A percentile compares a stretch with the other conserved stretches of the same genome.
phyloP scores from a whole-genome alignment of 2,113 vertebrate genomes.

The Sceloporus undulatus region DNA sequence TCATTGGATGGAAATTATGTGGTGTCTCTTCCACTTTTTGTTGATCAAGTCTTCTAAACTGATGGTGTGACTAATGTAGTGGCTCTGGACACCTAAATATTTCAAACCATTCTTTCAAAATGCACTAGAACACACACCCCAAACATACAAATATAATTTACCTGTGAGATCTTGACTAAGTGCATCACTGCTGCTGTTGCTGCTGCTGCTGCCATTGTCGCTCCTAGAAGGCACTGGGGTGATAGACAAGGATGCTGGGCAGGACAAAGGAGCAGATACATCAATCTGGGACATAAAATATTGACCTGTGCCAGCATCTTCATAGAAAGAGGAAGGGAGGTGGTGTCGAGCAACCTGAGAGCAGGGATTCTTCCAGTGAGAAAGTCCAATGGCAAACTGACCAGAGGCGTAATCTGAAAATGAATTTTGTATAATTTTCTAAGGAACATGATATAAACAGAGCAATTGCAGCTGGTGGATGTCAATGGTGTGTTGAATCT shows the following conservation, averaged over 20 bases:
- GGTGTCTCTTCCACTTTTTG: too few relatives aligned
- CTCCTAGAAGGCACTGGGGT: slow-evolving; percentile 85
- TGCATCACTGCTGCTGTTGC: slow-evolving; percentile 85
- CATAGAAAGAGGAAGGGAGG: slow-evolving; percentile 68
- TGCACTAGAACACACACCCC: too few relatives aligned
- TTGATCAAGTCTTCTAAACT: too few relatives aligned
- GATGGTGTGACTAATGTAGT: too few relatives aligned
- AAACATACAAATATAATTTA: slow-evolving; percentile 59
- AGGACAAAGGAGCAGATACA: slow-evolving; percentile 84
- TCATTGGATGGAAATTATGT: too few relatives aligned
- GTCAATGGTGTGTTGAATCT: too few relatives aligned
- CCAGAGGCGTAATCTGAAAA: slow-evolving; percentile 78
- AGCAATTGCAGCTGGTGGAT: too few relatives aligned
- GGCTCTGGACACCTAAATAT: background rate
- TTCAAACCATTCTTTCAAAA: background rate
- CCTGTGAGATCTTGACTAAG: slow-evolving; percentile 86
- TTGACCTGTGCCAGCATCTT: slow-evolving; percentile 73
- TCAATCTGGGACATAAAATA: slow-evolving; percentile 74
- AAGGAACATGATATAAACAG: background rate
- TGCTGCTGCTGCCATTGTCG: slow-evolving; percentile 74
- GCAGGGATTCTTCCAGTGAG: slow-evolving; percentile 85
- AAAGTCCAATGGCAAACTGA: slow-evolving; percentile 83
- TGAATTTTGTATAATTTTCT: slow-evolving; percentile 34
- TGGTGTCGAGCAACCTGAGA: slow-evolving; percentile 62
- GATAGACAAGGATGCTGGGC: slow-evolving; percentile 89